Base-by-base conservation (phyloP, 2,888 invertebrate species). In the Hermaeophaga mercurialis region DNA sequence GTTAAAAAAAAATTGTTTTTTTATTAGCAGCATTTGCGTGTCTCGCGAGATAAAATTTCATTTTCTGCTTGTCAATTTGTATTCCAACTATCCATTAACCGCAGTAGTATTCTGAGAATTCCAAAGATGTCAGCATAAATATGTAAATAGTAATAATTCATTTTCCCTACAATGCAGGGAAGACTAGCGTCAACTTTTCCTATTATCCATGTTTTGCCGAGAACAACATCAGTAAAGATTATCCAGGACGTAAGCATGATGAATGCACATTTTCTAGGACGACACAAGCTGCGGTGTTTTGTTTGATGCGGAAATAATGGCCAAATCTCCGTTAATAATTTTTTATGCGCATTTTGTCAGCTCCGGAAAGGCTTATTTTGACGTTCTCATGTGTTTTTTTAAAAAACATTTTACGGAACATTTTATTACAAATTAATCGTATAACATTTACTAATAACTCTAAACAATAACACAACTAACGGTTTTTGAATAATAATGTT, bases 221-320 rank as follows among this genome's bases (percentile, higher is more conserved):
- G 46, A 59, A 59, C 59, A 59, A 52, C 59, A 59, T 59, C 54
- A 53, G 56, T 59, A 53, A 59, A 46, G 56, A 59, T 59, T 59
- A 59, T 52, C 56, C 53, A 43, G 38, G 47, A 59, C 48, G 43
- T 59, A 56, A 59, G 56, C 45, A 56, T 48, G 59, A 59, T 56
- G 48, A 59, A 59, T 59, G 45, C 44, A 18, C 26, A 53, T 56
- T 50, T 52, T 33, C 52, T 39, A 38, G 31, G 33, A 50, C 45
- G 48, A 39, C 44, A 36, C 38, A 49, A 28, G 36, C 41, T 33
- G 55, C 43, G 43, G 48, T 41, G 43, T 49, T 36, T 28, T 43
- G 18, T 43, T 39, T 55, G 22, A 39, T 28, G 36, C 31, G 43
- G 11, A 44, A 55, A 43, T 55, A 43, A 36, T 55, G 46, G 36